Evolutionary conservation across 2,113 vertebrate species (phyloP), one percentile per base, ranked within the genome.

Genomic region (Apteryx mantelli): DNA sequence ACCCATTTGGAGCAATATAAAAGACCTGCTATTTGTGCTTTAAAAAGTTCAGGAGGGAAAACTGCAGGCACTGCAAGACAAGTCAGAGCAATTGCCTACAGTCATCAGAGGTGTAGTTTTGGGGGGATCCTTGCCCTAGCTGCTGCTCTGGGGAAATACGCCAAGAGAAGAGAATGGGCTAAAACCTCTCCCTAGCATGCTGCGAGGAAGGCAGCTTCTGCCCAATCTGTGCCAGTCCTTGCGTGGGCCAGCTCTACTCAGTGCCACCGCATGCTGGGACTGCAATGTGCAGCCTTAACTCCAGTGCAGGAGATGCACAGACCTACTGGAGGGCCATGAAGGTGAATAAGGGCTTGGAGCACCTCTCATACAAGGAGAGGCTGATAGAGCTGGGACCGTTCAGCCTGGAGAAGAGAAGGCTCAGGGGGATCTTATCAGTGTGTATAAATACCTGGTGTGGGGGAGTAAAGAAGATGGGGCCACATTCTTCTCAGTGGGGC

Each of bases 11-110:
- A 97, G 42, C 30, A 61, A 90, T 88, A 88, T 61, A 82, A 94
- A 94, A 95, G 63, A 82, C 9, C 25, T 95, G 93, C 70, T 87
- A 94, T 75, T 95, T 90, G 68, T 92, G 50, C 85, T 97, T 96
- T 42, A 91, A 91, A 93, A 74, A 38, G 22, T 32, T 80, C 70
- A 24, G 64, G 64, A 94, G 89, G 79, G 91, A 91, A 32, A 95
- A 38, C 52, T 76, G 38, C 42, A 69, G 65, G 65, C n/a, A 0
- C 52, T 61, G 81, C 3, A 8, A 87, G 71, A 83, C 60, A 82
- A 36, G 86, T 48, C 42, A 9, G 50, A 75, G 63, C 5, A 7
- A 87, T 89, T 82, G 48, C 74, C 70, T 55, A 0, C 19, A 8
- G 13, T 89, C 50, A 21, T 48, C 64, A 81, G 73, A 86, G 71